phyloP scores from a whole-genome alignment of 2,797 vertebrate genomes.

The Cryptoprocta ferox region DNA sequence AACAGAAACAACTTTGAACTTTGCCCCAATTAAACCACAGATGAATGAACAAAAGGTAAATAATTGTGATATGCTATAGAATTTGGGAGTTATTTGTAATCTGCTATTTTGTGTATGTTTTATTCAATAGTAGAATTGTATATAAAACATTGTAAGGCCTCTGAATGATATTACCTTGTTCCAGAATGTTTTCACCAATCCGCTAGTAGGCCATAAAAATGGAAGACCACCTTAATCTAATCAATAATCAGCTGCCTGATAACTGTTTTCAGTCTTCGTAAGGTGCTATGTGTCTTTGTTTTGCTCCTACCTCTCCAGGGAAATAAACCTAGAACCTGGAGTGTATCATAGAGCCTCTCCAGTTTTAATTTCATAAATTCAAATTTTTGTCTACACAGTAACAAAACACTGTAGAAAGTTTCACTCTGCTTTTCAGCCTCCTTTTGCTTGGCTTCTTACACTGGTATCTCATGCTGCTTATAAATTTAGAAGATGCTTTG shows the following conservation, averaged over 20 bases:
- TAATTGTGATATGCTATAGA: background rate
- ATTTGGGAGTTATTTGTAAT: background rate
- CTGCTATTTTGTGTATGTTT: background rate
- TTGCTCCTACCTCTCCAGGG: background rate
- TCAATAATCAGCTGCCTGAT: background rate
- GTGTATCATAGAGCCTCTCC: background rate
- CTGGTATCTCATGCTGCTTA: background rate
- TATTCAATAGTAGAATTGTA: background rate
- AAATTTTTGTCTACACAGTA: background rate
- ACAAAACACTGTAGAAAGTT: background rate
- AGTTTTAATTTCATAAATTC: background rate
- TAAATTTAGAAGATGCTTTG: background rate
- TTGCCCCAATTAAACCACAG: background rate
- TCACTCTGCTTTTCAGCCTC: background rate
- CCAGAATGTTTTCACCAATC: background rate
- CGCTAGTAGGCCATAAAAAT: too few relatives aligned
- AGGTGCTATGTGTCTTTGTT: background rate
- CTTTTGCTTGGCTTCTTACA: background rate
- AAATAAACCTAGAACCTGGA: background rate
- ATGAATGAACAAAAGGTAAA: background rate
- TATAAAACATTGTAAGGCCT: background rate
- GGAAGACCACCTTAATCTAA: background rate
- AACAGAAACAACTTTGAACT: background rate
- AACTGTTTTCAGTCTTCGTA: background rate
- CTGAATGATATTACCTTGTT: background rate